Percentiles rank a stretch among this genome's conserved stretches.
These are phyloP conservation scores for Petrocephalus sullivani DNA, from an alignment of 2,797 vertebrate species.

Conservation along the genomic window DNA sequence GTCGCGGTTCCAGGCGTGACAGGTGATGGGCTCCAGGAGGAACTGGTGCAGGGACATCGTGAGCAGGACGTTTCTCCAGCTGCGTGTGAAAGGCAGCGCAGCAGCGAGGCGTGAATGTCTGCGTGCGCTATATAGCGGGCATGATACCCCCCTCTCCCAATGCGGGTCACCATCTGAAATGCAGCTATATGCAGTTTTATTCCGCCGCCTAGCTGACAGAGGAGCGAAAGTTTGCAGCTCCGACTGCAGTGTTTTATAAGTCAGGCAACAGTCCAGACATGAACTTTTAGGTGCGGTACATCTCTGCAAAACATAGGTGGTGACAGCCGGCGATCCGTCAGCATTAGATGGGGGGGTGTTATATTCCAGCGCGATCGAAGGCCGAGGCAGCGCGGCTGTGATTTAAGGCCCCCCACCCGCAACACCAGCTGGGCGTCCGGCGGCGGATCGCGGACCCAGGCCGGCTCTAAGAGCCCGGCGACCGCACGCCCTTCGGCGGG, in stretches of 20 bases:
- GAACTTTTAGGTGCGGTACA: neutral
- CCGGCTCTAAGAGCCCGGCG: neutral
- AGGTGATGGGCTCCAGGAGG: conserved; percentile 96
- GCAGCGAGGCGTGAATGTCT: neutral
- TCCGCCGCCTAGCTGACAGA: conserved; percentile 7
- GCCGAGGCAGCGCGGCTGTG: neutral
- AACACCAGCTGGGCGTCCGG: neutral
- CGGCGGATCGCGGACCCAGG: neutral
- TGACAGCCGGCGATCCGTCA: neutral
- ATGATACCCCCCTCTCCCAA: neutral
- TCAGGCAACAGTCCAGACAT: neutral
- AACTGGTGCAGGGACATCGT: conserved; percentile 98
- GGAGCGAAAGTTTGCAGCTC: neutral
- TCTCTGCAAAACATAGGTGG: neutral
- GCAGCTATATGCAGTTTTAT: neutral
- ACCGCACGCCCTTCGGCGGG: neutral
- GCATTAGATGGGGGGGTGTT: neutral
- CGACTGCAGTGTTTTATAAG: neutral
- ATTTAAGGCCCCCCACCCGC: neutral
- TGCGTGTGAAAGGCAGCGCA: neutral
- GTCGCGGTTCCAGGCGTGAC: conserved; percentile 97
- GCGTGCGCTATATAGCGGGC: too few relatives aligned
- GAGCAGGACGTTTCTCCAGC: conserved; percentile 47
- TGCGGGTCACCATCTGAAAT: neutral
- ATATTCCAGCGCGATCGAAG: neutral